A percentile compares a stretch with the other conserved stretches of the same genome.
phyloP scores from a whole-genome alignment of 2,888 invertebrate species.

The Volucella inflata region DNA sequence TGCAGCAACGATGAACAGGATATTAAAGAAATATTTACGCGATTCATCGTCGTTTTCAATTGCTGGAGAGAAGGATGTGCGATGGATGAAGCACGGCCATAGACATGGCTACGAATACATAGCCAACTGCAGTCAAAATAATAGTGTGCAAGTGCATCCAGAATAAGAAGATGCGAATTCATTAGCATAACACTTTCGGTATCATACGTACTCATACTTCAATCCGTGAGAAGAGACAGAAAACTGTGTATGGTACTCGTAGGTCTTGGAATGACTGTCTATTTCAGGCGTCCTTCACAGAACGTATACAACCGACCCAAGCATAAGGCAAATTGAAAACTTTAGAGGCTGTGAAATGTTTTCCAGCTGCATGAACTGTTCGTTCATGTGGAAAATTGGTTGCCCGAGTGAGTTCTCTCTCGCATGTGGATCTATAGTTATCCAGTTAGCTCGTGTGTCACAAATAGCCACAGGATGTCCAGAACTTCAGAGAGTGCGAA shows the following conservation, averaged over 20 bases:
- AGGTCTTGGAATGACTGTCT: too few species aligned
- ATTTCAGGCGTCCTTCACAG: too few species aligned
- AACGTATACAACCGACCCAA: slow-evolving; percentile 4
- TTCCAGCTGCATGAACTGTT: slow-evolving; percentile 48
- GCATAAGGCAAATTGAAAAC: slow-evolving; percentile 35
- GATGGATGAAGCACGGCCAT: too few species aligned
- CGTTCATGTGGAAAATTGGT: slow-evolving; percentile 57
- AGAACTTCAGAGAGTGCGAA: neutral
- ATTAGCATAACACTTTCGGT: neutral
- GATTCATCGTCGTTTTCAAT: slow-evolving; percentile 24
- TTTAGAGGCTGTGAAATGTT: slow-evolving; percentile 51
- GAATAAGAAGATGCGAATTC: neutral
- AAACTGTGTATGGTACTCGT: too few species aligned
- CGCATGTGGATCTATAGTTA: neutral
- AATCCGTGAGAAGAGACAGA: too few species aligned
- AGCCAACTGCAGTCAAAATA: neutral
- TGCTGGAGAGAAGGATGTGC: neutral
- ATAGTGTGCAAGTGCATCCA: slow-evolving; percentile 4
- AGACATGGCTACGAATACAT: too few species aligned
- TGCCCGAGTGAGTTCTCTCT: slow-evolving; percentile 25
- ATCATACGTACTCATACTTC: neutral
- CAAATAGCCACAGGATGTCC: slow-evolving; percentile 22
- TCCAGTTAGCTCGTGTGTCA: slow-evolving; percentile 7
- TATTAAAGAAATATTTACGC: slow-evolving; percentile 41
- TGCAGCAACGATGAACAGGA: slow-evolving; percentile 37